Percentiles rank a stretch among this genome's conserved stretches.
Conservation (phyloP, 2,797 vertebrate species). For the Coregonus sp. region DNA sequence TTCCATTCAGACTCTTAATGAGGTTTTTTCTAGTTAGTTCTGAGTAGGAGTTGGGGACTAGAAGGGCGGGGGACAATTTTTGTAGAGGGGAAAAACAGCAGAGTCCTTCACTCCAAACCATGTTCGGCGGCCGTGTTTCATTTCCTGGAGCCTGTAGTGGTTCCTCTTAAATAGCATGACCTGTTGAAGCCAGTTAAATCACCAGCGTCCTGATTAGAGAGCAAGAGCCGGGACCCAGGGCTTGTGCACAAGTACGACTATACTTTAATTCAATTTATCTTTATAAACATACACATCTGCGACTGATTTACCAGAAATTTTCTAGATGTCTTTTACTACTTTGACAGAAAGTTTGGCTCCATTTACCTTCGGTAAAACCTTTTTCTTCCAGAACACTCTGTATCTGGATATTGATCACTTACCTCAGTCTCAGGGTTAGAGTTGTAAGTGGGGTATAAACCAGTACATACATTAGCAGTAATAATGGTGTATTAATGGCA, state of each 20-base stretch:
- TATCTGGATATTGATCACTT: slow-evolving; percentile 68
- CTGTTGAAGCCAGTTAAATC: slow-evolving; percentile 8
- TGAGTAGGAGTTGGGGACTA: slow-evolving; percentile 31
- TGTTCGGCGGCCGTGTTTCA: slow-evolving; percentile 76
- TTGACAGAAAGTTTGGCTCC: slow-evolving; percentile 71
- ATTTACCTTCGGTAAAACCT: slow-evolving; percentile 61
- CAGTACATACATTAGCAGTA: slow-evolving; percentile 69
- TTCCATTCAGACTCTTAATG: slow-evolving; percentile 55
- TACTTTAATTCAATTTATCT: slow-evolving; percentile 80
- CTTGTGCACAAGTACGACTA: slow-evolving; percentile 67
- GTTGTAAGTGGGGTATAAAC: slow-evolving; percentile 69
- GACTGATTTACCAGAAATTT: slow-evolving; percentile 75
- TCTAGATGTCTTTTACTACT: slow-evolving; percentile 72
- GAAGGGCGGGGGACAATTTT: slow-evolving; percentile 2
- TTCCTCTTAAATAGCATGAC: slow-evolving; percentile 74
- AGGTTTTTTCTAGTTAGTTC: slow-evolving; percentile 50
- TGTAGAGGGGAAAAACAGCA: slow-evolving; percentile 31
- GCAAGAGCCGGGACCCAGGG: slow-evolving; percentile 53
- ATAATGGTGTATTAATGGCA: slow-evolving; percentile 34
- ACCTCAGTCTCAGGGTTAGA: slow-evolving; percentile 59
- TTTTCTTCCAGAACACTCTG: slow-evolving; percentile 50
- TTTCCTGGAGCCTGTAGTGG: slow-evolving; percentile 79
- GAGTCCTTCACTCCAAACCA: slow-evolving; percentile 65
- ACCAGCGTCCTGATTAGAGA: background rate
- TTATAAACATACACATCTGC: slow-evolving; percentile 79